Base-by-base conservation (phyloP, 2,797 vertebrate genomes). In the Intellagama lesueurii region DNA sequence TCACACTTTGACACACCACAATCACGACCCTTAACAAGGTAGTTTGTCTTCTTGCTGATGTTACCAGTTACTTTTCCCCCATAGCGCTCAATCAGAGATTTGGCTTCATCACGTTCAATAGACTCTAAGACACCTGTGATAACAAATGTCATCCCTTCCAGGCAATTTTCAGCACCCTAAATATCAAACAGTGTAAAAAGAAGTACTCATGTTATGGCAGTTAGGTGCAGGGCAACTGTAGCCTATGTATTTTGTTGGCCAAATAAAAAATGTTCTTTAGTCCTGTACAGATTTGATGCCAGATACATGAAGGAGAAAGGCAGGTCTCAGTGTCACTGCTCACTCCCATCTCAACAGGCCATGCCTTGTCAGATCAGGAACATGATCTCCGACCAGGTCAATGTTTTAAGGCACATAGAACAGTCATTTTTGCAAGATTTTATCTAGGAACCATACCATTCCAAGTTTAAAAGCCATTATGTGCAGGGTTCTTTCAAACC, bases 11-110 rank as follows among this genome's bases (percentile, higher is more conserved):
- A 97, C 3, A 93, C 97, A 0, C 99, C 99, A 0, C 98, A 97
- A 94, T 99, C 99, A 89, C 99, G 95, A 78, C 99, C 99, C 97
- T 98, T 95, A 91, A 99, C 97, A 93, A 99, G 95, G 94, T 99
- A 99, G 85, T 95, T 98, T 49, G 99, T 99, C 96, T 98, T 99
- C 94, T 99, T 99, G 97, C 99, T 99, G 96, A 99, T 92, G 14
- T 98, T 99, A 91, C 98, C 98, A 0, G 98, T 99, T 32, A 99
- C 98, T 92, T 99, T 99, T 17, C 99, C 99, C 2, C 99, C 99
- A 0, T 99, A 98, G 5, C 99, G 98, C 88, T 99, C 99, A 1
- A 99, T 98, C 69, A 99, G 96, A 90, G 98, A 95, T 95, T 98
- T 99, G 85, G 98, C 98, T 5, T 98, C 99, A 0, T 99, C 99